phyloP scores from a whole-genome alignment of 2,888 invertebrate genomes.

The Coelogynopora nodosa region DNA sequence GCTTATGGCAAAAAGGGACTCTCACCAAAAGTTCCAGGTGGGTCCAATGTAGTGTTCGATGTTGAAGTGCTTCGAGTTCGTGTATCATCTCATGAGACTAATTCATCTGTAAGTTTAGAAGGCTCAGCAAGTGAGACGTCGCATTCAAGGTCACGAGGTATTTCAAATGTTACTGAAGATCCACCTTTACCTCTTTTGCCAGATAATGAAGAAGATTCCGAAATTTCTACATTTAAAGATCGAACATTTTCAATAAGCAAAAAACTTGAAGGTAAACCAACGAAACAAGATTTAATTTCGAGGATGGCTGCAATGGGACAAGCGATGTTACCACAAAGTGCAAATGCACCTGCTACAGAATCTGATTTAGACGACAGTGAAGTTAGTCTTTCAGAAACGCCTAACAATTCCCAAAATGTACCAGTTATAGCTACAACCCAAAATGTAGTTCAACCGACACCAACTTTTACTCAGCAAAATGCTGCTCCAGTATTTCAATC shows the following conservation, averaged over 20 bases:
- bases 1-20: background rate
- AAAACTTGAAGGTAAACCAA: background rate
- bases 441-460: background rate
- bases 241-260: background rate
- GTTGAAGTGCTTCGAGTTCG: background rate
- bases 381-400: background rate
- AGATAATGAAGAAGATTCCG: background rate
- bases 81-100: background rate
- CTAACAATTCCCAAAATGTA: background rate
- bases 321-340: background rate
- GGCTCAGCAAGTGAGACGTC: background rate
- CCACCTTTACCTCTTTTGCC: slow-evolving; percentile 22
- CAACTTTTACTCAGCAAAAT: background rate
- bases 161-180: background rate
- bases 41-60: slow-evolving; percentile 5
- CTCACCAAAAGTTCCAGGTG: background rate
- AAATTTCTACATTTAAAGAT: background rate
- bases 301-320: slow-evolving; percentile 11
- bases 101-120: background rate
- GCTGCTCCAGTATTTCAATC: background rate
- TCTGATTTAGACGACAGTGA: background rate
- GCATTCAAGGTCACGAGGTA: background rate
- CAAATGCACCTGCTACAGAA: background rate
- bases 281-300: background rate
- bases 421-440: background rate